Conservation (phyloP, 2,113 vertebrate genomes). For the Calyptommatus sinebrachiatus region DNA sequence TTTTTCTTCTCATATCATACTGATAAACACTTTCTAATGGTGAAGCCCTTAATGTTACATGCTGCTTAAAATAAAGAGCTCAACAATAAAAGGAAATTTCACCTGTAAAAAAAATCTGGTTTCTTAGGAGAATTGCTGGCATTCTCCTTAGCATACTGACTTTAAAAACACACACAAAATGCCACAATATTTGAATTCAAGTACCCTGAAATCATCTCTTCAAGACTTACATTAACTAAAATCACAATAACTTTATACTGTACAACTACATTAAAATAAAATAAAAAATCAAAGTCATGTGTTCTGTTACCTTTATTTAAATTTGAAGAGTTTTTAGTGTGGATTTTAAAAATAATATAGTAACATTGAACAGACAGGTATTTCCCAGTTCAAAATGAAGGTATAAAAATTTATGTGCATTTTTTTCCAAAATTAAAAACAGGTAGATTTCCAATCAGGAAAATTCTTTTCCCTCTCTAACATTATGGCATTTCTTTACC, state of each 20-base stretch:
- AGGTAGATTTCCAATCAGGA: slow-evolving; percentile 27
- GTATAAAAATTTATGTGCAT: slow-evolving; percentile 24
- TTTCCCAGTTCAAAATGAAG: slow-evolving; percentile 13
- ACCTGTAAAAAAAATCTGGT: slow-evolving; percentile 9
- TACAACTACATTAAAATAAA: slow-evolving; percentile 34
- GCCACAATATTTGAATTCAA: slow-evolving; percentile 28
- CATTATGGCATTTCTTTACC: slow-evolving; percentile 23
- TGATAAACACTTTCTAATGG: slow-evolving; percentile 9
- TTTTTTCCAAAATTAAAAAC: slow-evolving; percentile 31
- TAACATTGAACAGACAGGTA: slow-evolving; percentile 22
- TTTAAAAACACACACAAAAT: slow-evolving; percentile 1
- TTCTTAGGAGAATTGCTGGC: slow-evolving; percentile 23
- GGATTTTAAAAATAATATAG: slow-evolving; percentile 24
- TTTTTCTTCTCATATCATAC: slow-evolving; percentile 4
- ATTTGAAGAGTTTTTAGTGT: slow-evolving; percentile 5
- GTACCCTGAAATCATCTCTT: slow-evolving; percentile 25
- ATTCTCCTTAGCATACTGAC: neutral
- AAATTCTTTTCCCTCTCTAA: slow-evolving; percentile 34
- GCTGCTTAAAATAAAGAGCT: slow-evolving; percentile 35
- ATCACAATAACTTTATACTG: slow-evolving; percentile 24
- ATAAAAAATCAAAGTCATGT: slow-evolving; percentile 45
- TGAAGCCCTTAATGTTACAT: slow-evolving; percentile 28
- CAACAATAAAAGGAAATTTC: slow-evolving; percentile 31
- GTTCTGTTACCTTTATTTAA: slow-evolving; percentile 25
- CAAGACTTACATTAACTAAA: slow-evolving; percentile 35